A percentile compares a stretch with the other conserved stretches of the same genome.
Evolutionary conservation across 2,888 invertebrate species (phyloP).

Genomic region (Iphiclides podalirius): DNA sequence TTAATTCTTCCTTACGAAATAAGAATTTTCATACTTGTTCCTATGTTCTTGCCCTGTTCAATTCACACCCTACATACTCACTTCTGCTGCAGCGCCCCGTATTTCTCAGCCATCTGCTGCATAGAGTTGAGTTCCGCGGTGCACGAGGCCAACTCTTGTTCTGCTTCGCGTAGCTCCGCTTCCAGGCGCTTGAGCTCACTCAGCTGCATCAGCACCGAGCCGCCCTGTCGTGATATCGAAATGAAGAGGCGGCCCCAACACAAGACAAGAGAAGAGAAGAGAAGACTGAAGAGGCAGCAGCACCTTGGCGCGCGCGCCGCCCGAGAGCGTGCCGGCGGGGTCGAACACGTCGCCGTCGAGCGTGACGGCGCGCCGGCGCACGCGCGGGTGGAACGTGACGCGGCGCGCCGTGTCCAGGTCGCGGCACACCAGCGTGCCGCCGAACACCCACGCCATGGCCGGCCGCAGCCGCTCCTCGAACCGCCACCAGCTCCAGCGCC

Average conservation of each 20-base stretch:
- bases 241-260: not conserved
- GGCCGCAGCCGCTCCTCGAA: constrained; percentile 83
- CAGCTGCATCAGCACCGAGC: constrained; percentile 79
- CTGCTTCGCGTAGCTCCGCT: constrained; percentile 47
- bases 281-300: not conserved
- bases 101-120: constrained; percentile 48
- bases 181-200: constrained; percentile 77
- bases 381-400: constrained; percentile 87
- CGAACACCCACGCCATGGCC: constrained; percentile 95
- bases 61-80: too few relatives aligned
- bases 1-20: not conserved
- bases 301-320: constrained; percentile 86
- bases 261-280: not conserved
- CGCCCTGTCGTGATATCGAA: too few relatives aligned
- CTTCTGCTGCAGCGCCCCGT: constrained; percentile 48
- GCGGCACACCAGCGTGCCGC: constrained; percentile 90
- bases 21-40: not conserved
- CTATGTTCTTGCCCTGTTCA: not conserved
- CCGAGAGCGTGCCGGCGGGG: constrained; percentile 93
- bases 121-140: constrained; percentile 40
- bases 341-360: constrained; percentile 95
- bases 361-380: constrained; percentile 88
- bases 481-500: constrained; percentile 88
- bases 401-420: constrained; percentile 89
- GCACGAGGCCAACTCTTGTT: constrained; percentile 39